Evolutionary conservation across 2,113 vertebrate species (phyloP).

Genomic region (Prionailurus bengalensis): DNA sequence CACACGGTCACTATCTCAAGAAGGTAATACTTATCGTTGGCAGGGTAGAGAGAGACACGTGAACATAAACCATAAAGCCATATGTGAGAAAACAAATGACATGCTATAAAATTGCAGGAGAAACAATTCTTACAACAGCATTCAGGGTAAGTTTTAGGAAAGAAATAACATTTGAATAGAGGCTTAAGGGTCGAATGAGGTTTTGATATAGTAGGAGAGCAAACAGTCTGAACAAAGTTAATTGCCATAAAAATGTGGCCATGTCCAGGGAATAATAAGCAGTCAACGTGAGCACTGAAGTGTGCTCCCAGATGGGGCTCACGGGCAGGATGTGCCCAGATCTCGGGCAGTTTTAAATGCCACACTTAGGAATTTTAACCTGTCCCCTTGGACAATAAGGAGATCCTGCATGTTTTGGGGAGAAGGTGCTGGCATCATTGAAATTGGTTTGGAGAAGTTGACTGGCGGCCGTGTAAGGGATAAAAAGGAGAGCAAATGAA

Average conservation of each 20-base stretch:
- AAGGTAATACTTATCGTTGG: neutral
- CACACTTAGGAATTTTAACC: neutral
- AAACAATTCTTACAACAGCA: neutral
- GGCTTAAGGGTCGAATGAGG: neutral
- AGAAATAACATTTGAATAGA: constrained; percentile 37
- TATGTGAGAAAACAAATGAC: neutral
- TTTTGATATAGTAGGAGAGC: constrained; percentile 2
- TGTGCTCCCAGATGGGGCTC: neutral
- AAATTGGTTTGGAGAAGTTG: neutral
- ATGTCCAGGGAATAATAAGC: neutral
- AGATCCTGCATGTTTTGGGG: neutral
- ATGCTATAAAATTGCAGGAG: neutral
- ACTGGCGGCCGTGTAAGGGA: neutral
- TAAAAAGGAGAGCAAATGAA: neutral
- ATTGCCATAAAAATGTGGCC: neutral
- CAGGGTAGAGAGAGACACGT: fast-evolving
- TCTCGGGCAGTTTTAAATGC: fast-evolving
- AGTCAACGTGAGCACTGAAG: neutral
- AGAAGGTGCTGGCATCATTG: neutral
- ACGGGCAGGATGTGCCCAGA: too few relatives aligned
- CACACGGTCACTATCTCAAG: fast-evolving
- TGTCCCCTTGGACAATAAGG: neutral
- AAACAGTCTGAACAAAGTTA: constrained; percentile 66
- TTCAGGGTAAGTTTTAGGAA: neutral
- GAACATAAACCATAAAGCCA: neutral